Evolutionary conservation across 1,140 invertebrate genomes (phyloP).

Genomic region (Phortica variegata): DNA sequence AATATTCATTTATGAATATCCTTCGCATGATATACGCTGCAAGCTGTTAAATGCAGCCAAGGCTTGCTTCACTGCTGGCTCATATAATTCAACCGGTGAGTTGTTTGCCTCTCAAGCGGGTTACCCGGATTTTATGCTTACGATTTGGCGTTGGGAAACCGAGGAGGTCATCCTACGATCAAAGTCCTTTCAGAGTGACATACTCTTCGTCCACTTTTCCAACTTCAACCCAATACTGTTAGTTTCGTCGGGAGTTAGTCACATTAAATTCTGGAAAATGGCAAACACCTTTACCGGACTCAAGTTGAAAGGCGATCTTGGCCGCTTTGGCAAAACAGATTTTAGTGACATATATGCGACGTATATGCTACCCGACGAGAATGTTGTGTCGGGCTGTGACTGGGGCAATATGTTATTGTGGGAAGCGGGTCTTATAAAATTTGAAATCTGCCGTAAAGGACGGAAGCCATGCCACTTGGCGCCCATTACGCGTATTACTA

Average conservation of each 20-base stretch:
- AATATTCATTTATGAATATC: slow-evolving; percentile 83
- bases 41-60: slow-evolving; percentile 74
- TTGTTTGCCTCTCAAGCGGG: slow-evolving; percentile 80
- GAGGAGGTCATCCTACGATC: slow-evolving; percentile 72
- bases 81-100: slow-evolving; percentile 78
- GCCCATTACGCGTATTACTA: slow-evolving; percentile 73
- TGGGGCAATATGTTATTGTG: slow-evolving; percentile 90
- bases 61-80: slow-evolving; percentile 70
- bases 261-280: slow-evolving; percentile 95
- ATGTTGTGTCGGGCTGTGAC: slow-evolving; percentile 80
- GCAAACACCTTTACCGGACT: slow-evolving; percentile 84
- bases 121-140: slow-evolving; percentile 82
- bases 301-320: slow-evolving; percentile 81
- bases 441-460: slow-evolving; percentile 72
- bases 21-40: slow-evolving; percentile 70
- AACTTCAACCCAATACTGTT: slow-evolving; percentile 73
- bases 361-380: slow-evolving; percentile 82
- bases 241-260: slow-evolving; percentile 72
- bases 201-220: slow-evolving; percentile 79
- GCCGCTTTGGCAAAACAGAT: slow-evolving; percentile 87
- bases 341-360: slow-evolving; percentile 84
- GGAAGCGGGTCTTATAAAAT: slow-evolving; percentile 83
- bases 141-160: slow-evolving; percentile 83
- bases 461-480: slow-evolving; percentile 72
- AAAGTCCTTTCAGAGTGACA: slow-evolving; percentile 78